Percentiles rank a stretch among this genome's conserved stretches.
Conservation (phyloP, 2,113 vertebrate genomes). For the Takifugu flavidus region DNA sequence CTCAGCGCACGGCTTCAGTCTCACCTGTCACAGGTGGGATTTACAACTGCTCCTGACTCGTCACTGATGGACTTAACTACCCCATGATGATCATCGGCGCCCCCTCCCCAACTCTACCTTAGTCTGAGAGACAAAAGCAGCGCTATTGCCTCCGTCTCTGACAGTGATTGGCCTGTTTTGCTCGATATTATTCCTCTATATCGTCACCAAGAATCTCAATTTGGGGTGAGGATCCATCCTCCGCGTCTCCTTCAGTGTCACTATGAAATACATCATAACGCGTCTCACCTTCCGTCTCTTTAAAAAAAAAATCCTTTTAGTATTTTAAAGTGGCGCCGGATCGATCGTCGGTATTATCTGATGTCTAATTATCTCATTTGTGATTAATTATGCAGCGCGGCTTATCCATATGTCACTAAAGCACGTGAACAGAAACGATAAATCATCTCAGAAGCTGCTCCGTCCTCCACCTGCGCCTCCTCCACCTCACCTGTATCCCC, state of each 20-base stretch:
- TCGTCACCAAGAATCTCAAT: no score
- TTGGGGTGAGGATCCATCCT: no score
- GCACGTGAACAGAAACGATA: background rate
- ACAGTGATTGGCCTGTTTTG: no score
- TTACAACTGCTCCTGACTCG: slow-evolving; percentile 42
- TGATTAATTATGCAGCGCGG: background rate
- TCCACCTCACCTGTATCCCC: slow-evolving; percentile 24
- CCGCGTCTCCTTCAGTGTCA: no score
- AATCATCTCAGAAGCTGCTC: slow-evolving; percentile 1
- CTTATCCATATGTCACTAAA: background rate
- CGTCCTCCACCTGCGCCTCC: background rate
- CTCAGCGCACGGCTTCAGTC: slow-evolving; percentile 37
- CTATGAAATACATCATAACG: no score
- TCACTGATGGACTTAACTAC: slow-evolving; percentile 48
- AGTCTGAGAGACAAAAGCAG: background rate
- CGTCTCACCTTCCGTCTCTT: no score
- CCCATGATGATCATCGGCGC: slow-evolving; percentile 22
- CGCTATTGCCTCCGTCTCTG: no score
- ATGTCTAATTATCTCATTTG: no score
- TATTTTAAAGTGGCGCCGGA: no score
- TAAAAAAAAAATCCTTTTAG: no score
- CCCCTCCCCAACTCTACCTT: background rate
- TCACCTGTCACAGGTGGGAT: slow-evolving; percentile 43
- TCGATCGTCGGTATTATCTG: no score
- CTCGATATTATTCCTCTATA: no score